Percentiles rank a stretch among this genome's conserved stretches.
These are phyloP conservation scores for Chrysotoxum bicinctum DNA, from an alignment of 2,888 invertebrate genomes.

Conservation along the genomic window DNA sequence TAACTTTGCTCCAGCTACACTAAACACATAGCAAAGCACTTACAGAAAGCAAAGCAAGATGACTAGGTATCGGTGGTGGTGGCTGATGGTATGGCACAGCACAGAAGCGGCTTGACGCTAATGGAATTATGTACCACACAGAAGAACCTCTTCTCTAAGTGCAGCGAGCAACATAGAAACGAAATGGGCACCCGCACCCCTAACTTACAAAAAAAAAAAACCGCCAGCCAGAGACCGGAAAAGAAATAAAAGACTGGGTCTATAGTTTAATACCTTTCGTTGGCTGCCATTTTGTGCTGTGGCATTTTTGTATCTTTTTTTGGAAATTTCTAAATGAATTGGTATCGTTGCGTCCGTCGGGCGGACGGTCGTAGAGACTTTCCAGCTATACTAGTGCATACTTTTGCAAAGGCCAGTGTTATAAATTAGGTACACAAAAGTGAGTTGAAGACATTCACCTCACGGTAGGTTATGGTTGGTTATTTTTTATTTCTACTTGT, in stretches of 20 bases:
- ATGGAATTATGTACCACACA: constrained; percentile 68
- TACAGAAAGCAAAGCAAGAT: constrained; percentile 37
- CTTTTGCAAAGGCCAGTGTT: constrained; percentile 37
- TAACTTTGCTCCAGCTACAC: constrained; percentile 26
- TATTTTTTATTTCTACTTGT: neutral
- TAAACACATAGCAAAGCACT: constrained; percentile 47
- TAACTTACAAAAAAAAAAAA: constrained; percentile 5
- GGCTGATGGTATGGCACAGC: neutral
- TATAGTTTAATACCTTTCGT: constrained; percentile 46
- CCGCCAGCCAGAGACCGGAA: constrained; percentile 9
- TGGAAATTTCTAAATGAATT: constrained; percentile 56
- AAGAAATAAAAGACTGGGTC: constrained; percentile 41
- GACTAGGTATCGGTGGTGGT: constrained; percentile 22
- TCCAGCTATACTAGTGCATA: neutral
- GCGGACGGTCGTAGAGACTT: neutral
- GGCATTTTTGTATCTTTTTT: constrained; percentile 19
- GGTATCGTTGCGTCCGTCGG: constrained; percentile 42
- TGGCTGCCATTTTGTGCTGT: constrained; percentile 36
- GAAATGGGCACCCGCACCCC: neutral
- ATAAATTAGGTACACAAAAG: constrained; percentile 55
- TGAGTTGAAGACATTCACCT: constrained; percentile 29
- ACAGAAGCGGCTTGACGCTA: constrained; percentile 63
- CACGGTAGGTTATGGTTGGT: constrained; percentile 5
- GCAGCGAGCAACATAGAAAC: constrained; percentile 19
- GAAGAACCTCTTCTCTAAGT: constrained; percentile 33